A percentile compares a stretch with the other conserved stretches of the same genome.
phyloP scores from a whole-genome alignment of 2,113 vertebrate genomes.

The Tupaia tana region DNA sequence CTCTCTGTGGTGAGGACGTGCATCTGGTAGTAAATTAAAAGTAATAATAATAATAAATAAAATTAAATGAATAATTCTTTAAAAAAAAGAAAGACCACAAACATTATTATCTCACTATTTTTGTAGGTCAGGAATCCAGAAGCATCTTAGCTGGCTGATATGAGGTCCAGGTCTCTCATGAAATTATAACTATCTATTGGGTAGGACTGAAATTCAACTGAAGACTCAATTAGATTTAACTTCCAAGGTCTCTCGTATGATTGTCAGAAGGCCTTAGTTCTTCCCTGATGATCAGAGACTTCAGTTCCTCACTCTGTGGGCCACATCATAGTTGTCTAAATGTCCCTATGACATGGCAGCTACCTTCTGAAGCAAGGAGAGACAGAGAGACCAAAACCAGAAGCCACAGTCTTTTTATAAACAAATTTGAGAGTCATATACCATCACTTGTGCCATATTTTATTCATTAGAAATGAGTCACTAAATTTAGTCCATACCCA shows the following conservation, averaged over 20 bases:
- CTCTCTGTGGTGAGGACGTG: too few species aligned
- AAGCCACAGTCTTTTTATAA: background rate
- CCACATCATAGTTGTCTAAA: background rate
- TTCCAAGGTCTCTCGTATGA: background rate
- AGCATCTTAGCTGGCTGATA: background rate
- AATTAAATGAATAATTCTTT: too few species aligned
- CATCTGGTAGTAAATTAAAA: too few species aligned
- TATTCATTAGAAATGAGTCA: slow-evolving; percentile 12
- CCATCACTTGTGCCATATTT: background rate
- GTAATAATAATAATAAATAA: too few species aligned
- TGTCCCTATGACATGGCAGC: background rate
- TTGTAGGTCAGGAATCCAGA: background rate
- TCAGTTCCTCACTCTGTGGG: background rate
- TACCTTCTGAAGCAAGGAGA: background rate
- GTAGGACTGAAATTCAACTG: background rate
- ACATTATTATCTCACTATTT: background rate
- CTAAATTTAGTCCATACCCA: background rate
- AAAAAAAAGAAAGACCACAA: too few species aligned
- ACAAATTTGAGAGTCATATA: background rate
- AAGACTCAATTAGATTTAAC: background rate
- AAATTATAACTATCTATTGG: background rate
- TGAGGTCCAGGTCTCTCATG: background rate
- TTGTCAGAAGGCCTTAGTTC: background rate
- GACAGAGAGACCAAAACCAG: background rate
- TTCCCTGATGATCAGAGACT: background rate